Conservation (phyloP, 2,888 invertebrate species). For the Noctuana brunneofusca region DNA sequence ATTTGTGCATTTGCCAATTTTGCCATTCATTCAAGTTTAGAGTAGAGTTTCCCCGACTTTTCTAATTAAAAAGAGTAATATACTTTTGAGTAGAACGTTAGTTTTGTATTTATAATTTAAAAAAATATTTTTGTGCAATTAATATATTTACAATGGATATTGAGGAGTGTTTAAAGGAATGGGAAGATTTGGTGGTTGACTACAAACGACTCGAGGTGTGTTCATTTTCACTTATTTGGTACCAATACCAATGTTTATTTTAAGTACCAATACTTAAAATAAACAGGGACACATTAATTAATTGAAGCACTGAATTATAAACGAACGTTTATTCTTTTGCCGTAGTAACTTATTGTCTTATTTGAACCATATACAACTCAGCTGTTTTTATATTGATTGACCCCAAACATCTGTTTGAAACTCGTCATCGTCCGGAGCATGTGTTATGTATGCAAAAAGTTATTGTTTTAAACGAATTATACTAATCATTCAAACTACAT, state of each 20-base stretch:
- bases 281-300: neutral
- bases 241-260: too few relatives aligned
- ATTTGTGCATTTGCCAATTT: too few relatives aligned
- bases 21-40: too few relatives aligned
- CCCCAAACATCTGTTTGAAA: too few relatives aligned
- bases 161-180: slow-evolving; percentile 87
- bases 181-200: slow-evolving; percentile 90
- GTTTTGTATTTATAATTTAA: slow-evolving; percentile 9
- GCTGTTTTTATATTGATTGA: too few relatives aligned
- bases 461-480: too few relatives aligned
- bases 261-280: neutral
- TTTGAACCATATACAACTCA: neutral
- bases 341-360: neutral
- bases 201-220: slow-evolving; percentile 92
- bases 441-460: too few relatives aligned
- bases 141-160: slow-evolving; percentile 74
- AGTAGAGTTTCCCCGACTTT: neutral
- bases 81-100: neutral
- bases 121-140: slow-evolving; percentile 7
- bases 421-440: too few relatives aligned
- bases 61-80: neutral
- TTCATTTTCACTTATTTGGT: slow-evolving; percentile 35
- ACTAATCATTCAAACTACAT: too few relatives aligned
- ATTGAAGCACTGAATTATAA: neutral
- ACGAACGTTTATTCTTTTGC: neutral